Evolutionary conservation across 2,888 invertebrate species (phyloP).

Genomic region (Acanthosepion pharaonis): DNA sequence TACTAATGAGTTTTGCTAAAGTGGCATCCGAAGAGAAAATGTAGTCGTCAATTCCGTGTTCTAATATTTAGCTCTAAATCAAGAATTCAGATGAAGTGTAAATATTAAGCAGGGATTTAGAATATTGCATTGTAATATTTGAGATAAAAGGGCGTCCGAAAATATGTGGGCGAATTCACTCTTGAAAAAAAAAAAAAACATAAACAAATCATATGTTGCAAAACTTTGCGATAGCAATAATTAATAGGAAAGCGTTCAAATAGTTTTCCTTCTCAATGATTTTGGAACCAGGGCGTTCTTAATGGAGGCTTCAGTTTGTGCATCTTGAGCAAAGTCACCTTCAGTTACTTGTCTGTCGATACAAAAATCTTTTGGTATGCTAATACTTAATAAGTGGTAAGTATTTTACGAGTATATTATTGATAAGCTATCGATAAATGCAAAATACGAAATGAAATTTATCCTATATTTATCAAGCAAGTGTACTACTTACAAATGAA

Average conservation of each 20-base stretch:
- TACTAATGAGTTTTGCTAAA: not conserved
- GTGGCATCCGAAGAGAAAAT: not conserved
- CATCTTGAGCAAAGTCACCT: no score
- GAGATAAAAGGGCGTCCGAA: no score
- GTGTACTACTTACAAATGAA: not conserved
- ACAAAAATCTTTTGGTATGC: not conserved
- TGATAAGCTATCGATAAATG: not conserved
- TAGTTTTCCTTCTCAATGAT: not conserved
- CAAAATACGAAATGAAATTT: not conserved
- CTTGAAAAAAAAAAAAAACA: not conserved
- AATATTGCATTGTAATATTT: not conserved
- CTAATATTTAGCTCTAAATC: not conserved
- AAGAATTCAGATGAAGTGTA: not conserved
- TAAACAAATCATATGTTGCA: not conserved
- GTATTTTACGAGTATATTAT: not conserved
- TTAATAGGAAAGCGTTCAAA: not conserved
- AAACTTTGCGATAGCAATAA: not conserved
- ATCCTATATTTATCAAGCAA: no score
- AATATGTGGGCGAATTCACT: not conserved
- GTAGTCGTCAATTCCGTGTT: not conserved
- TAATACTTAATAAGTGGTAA: not conserved
- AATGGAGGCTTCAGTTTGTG: not conserved
- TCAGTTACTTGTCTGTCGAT: not conserved
- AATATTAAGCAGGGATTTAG: not conserved
- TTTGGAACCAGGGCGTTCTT: not conserved